Base-by-base conservation (phyloP, 1,140 invertebrate genomes). In the Sycophila sp. region DNA sequence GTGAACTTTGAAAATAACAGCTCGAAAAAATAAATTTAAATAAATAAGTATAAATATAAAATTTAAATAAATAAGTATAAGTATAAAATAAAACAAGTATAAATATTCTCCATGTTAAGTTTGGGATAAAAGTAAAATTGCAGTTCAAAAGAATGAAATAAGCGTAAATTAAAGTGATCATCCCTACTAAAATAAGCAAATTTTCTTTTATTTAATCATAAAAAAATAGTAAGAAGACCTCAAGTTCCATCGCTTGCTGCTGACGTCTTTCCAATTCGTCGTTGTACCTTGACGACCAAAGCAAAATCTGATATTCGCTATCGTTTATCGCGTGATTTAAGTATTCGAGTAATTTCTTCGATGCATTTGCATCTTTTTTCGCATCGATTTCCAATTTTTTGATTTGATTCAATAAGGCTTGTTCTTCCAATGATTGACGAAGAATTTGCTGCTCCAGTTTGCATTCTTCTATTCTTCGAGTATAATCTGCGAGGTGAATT, bases 281-380 rank as follows among this genome's bases (percentile, higher is more conserved):
- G 26, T 77, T 79, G 15, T 80, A 81, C 17, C 70, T 73, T 13
- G 47, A 65, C 2, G 71, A 71, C 83, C 83, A 84, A 22, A 22
- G 10, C 0, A n/a, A 22, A 38, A 80, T 77, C 38, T 80, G 36
- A 3, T 73, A 69, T 66, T 83, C 79, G 15, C 77, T 71, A 10
- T 77, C 17, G 22, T 65, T 19, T 24, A 76, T 77, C 34, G 76
- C 73, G 0, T 19, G 24, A 36, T 75, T 15, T 1, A 76, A 42
- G 40, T 76, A 81, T 36, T 66, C 10, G 22, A 5, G 53, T 7
- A 80, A 49, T 68, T 79, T 75, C 40, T 70, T 45, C 6, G 71
- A 79, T 56, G 78, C 51, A 10, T 72, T 77, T 34, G 34, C 69
- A 74, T 64, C 65, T 2, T 17, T 8, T 34, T 7, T 51, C 4